Evolutionary conservation across 2,797 vertebrate species (phyloP).

Genomic region (Dipus sagitta): DNA sequence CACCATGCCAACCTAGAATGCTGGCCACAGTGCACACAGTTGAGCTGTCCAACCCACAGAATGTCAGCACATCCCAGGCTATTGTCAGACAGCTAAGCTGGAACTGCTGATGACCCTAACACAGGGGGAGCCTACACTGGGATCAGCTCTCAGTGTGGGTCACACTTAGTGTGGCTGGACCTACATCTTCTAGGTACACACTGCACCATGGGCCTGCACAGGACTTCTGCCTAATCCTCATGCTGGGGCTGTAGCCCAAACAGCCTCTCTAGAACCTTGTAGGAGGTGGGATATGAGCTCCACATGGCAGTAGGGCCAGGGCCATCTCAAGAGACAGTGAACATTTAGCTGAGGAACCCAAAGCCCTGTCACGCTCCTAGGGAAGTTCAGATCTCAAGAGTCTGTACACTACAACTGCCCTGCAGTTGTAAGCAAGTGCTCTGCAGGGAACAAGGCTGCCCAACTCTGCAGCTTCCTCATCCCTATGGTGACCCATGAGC

Average conservation of each 20-base stretch:
- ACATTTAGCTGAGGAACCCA: neutral
- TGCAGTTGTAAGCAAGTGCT: too few species aligned
- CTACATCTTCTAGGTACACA: neutral
- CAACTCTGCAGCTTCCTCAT: neutral
- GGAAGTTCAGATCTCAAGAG: neutral
- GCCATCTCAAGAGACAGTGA: neutral
- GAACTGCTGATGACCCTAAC: neutral
- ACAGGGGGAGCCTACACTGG: neutral
- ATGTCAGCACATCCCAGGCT: neutral
- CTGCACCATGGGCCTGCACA: neutral
- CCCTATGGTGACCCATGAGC: neutral
- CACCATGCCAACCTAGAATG: neutral
- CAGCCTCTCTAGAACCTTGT: neutral
- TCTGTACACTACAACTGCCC: neutral
- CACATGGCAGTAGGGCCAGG: neutral
- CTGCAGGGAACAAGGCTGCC: neutral
- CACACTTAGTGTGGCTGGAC: neutral
- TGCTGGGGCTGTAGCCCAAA: neutral
- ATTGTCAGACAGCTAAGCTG: neutral
- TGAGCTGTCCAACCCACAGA: neutral
- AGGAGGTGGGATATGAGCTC: neutral
- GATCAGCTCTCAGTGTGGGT: neutral
- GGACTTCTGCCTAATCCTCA: neutral
- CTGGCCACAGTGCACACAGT: neutral
- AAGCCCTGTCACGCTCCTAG: neutral